Evolutionary conservation across 2,113 vertebrate genomes (phyloP).

Genomic region (Balaenoptera acutorostrata): DNA sequence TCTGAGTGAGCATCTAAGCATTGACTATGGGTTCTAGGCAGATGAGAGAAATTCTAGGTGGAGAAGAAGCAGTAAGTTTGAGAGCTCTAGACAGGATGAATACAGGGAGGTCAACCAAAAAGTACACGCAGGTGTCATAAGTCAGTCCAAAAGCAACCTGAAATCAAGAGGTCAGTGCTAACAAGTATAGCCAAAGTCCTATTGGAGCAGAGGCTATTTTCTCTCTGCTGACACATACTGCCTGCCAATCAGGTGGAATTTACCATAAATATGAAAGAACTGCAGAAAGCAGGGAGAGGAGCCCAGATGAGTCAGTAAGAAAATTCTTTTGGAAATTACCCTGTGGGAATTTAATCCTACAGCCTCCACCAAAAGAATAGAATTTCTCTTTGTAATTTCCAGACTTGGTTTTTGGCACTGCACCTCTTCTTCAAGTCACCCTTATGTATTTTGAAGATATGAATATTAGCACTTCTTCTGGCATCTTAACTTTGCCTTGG

Average conservation of each 20-base stretch:
- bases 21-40: background rate
- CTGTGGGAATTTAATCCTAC: background rate
- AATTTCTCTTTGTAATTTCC: background rate
- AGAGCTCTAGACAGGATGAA: background rate
- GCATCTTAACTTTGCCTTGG: background rate
- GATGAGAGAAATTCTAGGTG: background rate
- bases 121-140: background rate
- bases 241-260: background rate
- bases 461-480: background rate
- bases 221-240: background rate
- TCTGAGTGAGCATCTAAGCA: background rate
- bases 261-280: background rate
- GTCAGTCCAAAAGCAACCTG: background rate
- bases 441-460: background rate
- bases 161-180: background rate
- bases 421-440: background rate
- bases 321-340: background rate
- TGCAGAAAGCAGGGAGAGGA: background rate
- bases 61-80: background rate
- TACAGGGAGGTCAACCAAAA: background rate
- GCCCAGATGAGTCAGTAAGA: background rate
- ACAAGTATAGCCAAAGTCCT: background rate
- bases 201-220: background rate
- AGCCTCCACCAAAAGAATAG: background rate
- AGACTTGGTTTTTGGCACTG: background rate